These are phyloP conservation scores for Herpailurus yagouaroundi DNA, from an alignment of 2,113 vertebrate species.

Conservation along the genomic window DNA sequence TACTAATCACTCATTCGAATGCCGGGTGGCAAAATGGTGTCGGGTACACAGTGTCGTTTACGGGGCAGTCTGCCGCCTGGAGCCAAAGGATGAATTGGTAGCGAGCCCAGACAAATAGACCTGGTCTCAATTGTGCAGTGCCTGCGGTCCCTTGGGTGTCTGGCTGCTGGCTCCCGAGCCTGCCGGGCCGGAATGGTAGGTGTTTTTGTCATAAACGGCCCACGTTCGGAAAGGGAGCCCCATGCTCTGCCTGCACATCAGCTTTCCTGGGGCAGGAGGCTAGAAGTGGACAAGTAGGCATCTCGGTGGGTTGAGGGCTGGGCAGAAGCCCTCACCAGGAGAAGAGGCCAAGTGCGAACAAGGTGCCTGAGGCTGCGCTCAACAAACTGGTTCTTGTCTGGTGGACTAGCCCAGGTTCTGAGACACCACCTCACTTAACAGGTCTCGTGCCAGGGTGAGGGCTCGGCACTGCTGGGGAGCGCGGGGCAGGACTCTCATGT, in stretches of 20 bases:
- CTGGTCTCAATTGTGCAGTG: not conserved
- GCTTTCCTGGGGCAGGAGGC: not conserved
- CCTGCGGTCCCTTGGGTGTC: not conserved
- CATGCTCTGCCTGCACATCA: not conserved
- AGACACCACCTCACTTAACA: not conserved
- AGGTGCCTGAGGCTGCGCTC: not conserved
- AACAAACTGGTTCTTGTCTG: constrained; percentile 1
- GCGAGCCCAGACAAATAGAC: not conserved
- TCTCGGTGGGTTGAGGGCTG: not conserved
- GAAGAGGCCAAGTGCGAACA: not conserved
- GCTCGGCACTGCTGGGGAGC: too few relatives aligned
- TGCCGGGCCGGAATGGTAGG: not conserved
- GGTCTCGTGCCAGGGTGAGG: not conserved
- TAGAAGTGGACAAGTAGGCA: not conserved
- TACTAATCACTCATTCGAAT: not conserved
- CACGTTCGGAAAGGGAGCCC: not conserved
- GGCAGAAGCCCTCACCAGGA: not conserved
- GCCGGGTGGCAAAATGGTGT: not conserved
- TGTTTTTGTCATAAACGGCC: not conserved
- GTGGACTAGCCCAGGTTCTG: not conserved
- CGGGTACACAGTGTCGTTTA: not conserved
- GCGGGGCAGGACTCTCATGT: not conserved
- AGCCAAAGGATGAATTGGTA: not conserved
- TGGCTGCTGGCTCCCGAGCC: not conserved
- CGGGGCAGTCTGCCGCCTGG: not conserved